Percentiles rank a stretch among this genome's conserved stretches.
These are phyloP conservation scores for Dicranocentrus wangi DNA, from an alignment of 2,888 invertebrate species.

Conservation along the genomic window DNA sequence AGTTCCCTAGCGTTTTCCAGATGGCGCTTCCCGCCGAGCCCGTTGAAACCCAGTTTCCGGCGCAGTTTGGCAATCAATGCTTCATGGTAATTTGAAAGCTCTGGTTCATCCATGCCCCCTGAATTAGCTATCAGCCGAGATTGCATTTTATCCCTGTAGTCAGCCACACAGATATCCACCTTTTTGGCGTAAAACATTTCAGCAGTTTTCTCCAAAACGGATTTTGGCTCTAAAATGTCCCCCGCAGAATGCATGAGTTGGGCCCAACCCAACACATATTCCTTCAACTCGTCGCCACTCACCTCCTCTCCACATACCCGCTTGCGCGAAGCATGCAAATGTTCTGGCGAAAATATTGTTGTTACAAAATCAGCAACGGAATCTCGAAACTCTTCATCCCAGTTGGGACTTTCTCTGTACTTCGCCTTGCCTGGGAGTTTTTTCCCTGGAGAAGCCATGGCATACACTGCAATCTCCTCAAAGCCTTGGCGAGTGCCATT, in stretches of 20 bases:
- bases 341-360: neutral
- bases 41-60: no score
- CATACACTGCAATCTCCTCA: conserved; percentile 1
- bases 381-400: neutral
- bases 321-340: neutral
- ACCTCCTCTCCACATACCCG: neutral
- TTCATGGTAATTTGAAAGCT: no score
- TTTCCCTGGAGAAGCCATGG: neutral
- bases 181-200: conserved; percentile 1
- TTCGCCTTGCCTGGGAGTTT: neutral
- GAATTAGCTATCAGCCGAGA: no score
- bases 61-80: no score
- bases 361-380: neutral
- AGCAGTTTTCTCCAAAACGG: neutral
- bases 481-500: neutral
- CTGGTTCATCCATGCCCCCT: no score
- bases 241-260: neutral
- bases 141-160: no score
- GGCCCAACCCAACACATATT: neutral
- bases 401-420: neutral
- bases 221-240: neutral
- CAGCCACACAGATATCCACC: neutral
- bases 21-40: no score
- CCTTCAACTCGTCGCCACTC: neutral
- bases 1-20: no score